phyloP scores from a whole-genome alignment of 2,113 vertebrate genomes.

The Acrocephalus arundinaceus region DNA sequence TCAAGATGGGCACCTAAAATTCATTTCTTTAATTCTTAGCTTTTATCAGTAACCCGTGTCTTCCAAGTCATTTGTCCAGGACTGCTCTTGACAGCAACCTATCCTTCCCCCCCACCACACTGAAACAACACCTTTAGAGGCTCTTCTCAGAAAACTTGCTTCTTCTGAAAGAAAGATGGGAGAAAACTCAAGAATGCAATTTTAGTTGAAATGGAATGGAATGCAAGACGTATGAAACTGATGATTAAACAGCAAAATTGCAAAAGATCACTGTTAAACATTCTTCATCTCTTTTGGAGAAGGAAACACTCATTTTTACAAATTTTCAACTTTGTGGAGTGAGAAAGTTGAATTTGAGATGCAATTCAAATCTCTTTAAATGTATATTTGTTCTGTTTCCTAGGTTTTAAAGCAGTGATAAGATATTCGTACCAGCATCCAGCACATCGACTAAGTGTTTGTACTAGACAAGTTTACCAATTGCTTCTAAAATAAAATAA shows the following conservation, averaged over 20 bases:
- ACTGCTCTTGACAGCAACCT: slow-evolving; percentile 44
- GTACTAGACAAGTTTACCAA: not conserved
- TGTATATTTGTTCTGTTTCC: not conserved
- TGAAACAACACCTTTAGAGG: slow-evolving; percentile 47
- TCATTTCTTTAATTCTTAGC: not conserved
- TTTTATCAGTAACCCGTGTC: slow-evolving; percentile 24
- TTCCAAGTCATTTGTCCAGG: slow-evolving; percentile 26
- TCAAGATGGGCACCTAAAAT: slow-evolving; percentile 9
- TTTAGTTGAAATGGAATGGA: slow-evolving; percentile 10
- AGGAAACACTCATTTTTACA: not conserved
- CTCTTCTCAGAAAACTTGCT: slow-evolving; percentile 42
- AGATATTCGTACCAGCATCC: not conserved
- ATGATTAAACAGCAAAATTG: not conserved
- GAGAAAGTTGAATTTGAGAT: not conserved
- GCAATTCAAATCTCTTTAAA: not conserved
- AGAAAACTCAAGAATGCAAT: slow-evolving; percentile 46
- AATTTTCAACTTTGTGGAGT: not conserved
- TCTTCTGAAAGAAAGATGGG: slow-evolving; percentile 61
- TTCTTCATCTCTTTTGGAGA: not conserved
- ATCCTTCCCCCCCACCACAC: slow-evolving; percentile 18
- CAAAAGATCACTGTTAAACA: not conserved
- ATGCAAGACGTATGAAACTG: not conserved
- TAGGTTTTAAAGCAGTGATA: not conserved
- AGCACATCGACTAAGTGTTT: not conserved
- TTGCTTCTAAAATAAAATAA: not conserved